Conservation (phyloP, 92 coral and sea anemone species). For the Siderastrea siderea region DNA sequence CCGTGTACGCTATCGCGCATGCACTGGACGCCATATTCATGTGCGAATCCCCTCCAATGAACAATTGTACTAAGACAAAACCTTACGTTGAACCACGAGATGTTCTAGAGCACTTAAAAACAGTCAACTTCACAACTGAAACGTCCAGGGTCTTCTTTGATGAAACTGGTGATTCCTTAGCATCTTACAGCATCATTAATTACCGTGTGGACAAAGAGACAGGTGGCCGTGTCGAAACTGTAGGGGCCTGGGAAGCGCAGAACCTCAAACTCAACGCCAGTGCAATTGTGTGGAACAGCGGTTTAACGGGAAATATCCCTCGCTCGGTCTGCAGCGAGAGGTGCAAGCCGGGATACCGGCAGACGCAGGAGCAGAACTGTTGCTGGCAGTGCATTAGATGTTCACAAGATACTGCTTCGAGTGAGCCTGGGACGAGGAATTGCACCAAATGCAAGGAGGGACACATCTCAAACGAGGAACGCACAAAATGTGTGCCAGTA, state of each 20-base stretch:
- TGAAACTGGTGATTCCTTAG: constrained; percentile 77
- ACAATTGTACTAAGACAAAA: constrained; percentile 60
- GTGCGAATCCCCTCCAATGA: constrained; percentile 54
- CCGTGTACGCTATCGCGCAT: constrained; percentile 90
- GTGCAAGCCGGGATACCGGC: constrained; percentile 83
- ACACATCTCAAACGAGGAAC: constrained; percentile 70
- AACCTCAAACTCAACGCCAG: constrained; percentile 41
- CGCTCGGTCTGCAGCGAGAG: constrained; percentile 80
- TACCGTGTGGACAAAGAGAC: constrained; percentile 59
- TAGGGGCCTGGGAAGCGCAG: constrained; percentile 79
- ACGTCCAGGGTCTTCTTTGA: constrained; percentile 68
- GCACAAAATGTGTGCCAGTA: constrained; percentile 71
- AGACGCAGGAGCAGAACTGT: constrained; percentile 72
- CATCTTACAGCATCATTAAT: constrained; percentile 76
- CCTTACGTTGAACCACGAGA: constrained; percentile 67
- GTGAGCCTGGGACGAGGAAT: constrained; percentile 51
- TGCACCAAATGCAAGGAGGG: constrained; percentile 77
- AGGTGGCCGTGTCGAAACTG: constrained; percentile 49
- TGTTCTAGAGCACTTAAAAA: constrained; percentile 63
- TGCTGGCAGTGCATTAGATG: constrained; percentile 90
- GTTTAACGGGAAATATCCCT: constrained; percentile 61
- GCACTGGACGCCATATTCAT: constrained; percentile 77
- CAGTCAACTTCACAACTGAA: constrained; percentile 63
- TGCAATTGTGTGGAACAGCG: constrained; percentile 72
- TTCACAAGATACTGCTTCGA: constrained; percentile 60